A percentile compares a stretch with the other conserved stretches of the same genome.
phyloP scores from a whole-genome alignment of 2,113 vertebrate species.

The Apteryx owenii region DNA sequence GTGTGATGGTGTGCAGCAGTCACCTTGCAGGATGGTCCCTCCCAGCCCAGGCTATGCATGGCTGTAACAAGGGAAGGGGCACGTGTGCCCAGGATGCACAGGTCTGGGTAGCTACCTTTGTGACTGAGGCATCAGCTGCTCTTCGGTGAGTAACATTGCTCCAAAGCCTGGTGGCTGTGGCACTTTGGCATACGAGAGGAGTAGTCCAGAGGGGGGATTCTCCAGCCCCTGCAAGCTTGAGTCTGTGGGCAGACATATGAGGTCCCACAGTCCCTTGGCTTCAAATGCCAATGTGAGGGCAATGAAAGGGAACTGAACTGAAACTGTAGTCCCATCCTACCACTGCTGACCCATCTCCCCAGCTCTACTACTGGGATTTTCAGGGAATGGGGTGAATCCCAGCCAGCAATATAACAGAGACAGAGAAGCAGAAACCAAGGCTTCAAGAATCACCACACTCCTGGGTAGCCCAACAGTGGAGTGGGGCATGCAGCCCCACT shows the following conservation, averaged over 20 bases:
- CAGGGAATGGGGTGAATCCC: background rate
- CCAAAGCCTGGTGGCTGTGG: too few relatives aligned
- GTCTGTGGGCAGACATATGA: background rate
- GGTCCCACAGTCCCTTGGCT: background rate
- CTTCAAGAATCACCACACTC: background rate
- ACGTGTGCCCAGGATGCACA: too few relatives aligned
- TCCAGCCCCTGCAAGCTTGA: background rate
- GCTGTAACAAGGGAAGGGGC: too few relatives aligned
- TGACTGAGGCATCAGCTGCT: too few relatives aligned
- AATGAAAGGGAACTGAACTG: background rate
- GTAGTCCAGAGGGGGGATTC: too few relatives aligned
- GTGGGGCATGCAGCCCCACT: fast-evolving
- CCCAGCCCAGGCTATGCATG: too few relatives aligned
- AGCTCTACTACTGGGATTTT: background rate
- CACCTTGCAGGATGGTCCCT: too few relatives aligned
- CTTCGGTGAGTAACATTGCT: too few relatives aligned
- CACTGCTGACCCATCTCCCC: background rate
- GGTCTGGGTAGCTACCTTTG: too few relatives aligned
- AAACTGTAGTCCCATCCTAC: background rate
- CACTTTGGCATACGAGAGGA: too few relatives aligned
- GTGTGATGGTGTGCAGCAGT: too few relatives aligned
- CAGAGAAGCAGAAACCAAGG: background rate
- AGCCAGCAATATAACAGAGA: too few relatives aligned
- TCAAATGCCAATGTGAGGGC: background rate
- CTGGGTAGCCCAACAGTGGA: background rate